Conservation (phyloP, 1,140 invertebrate genomes). For the Agrypnia vestita region DNA sequence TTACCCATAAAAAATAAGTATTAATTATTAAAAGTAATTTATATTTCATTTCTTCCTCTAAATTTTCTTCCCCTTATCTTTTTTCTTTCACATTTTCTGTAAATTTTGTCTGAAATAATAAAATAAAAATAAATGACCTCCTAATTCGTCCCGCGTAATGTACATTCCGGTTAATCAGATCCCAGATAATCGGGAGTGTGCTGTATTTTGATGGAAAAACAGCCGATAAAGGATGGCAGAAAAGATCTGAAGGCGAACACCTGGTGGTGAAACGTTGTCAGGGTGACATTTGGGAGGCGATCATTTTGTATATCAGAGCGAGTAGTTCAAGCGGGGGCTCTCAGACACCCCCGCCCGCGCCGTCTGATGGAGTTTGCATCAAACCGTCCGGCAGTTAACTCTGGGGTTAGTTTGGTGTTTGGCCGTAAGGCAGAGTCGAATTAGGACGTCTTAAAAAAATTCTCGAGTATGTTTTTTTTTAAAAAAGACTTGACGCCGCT, state of each 20-base stretch:
- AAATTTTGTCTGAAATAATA: too few species aligned
- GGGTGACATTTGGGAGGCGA: slow-evolving; percentile 10
- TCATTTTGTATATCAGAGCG: slow-evolving; percentile 20
- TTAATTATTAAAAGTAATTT: too few species aligned
- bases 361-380: slow-evolving; percentile 38
- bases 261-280: slow-evolving; percentile 3
- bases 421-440: background rate
- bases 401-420: slow-evolving; percentile 50
- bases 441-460: background rate
- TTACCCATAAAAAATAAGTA: too few species aligned
- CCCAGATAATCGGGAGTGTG: too few species aligned
- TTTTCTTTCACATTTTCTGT: too few species aligned
- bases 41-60: too few species aligned
- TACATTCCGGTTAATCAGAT: too few species aligned
- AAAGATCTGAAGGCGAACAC: background rate
- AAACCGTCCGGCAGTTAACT: slow-evolving; percentile 45
- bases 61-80: too few species aligned
- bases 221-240: background rate
- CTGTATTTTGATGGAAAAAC: too few species aligned
- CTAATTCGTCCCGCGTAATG: too few species aligned
- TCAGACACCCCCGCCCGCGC: background rate
- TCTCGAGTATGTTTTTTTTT: too few species aligned
- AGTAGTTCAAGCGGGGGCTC: slow-evolving; percentile 19
- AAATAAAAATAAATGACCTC: too few species aligned
- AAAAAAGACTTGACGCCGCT: background rate